A percentile compares a stretch with the other conserved stretches of the same genome.
phyloP scores from a whole-genome alignment of 2,113 vertebrate genomes.

The Phainopepla nitens region DNA sequence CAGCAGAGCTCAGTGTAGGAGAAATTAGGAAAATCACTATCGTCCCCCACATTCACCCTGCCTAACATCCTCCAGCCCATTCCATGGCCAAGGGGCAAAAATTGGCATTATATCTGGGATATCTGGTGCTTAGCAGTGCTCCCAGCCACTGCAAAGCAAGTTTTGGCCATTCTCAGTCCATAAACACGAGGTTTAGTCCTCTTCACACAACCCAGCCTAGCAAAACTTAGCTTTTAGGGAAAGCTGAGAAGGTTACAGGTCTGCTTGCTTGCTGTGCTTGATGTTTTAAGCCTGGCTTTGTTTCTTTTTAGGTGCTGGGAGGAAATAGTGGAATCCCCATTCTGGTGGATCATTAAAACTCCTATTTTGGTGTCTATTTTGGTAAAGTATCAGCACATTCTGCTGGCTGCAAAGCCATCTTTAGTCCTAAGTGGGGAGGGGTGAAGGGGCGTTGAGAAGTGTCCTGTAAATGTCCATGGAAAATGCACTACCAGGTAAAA shows the following conservation, averaged over 20 bases:
- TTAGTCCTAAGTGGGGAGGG: background rate
- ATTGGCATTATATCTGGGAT: background rate
- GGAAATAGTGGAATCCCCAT: conserved; percentile 77
- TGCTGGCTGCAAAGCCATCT: conserved; percentile 1
- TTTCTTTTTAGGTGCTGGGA: conserved; percentile 89
- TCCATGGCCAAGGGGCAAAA: background rate
- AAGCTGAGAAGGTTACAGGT: background rate
- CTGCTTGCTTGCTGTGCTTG: background rate
- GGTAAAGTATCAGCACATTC: conserved; percentile 76
- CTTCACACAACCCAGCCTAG: background rate
- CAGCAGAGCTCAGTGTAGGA: background rate
- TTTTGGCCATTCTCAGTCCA: background rate
- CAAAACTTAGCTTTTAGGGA: background rate
- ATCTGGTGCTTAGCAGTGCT: background rate
- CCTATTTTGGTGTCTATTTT: conserved; percentile 89
- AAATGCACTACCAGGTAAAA: background rate
- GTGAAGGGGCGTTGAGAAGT: background rate
- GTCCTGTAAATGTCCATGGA: background rate
- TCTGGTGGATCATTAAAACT: conserved; percentile 95
- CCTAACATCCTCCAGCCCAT: background rate
- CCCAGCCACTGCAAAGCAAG: background rate
- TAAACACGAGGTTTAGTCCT: background rate
- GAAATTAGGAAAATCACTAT: background rate
- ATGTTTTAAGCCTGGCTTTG: background rate
- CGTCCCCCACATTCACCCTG: background rate